phyloP scores from a whole-genome alignment of 2,797 vertebrate species.

The Artibeus jamaicensis region DNA sequence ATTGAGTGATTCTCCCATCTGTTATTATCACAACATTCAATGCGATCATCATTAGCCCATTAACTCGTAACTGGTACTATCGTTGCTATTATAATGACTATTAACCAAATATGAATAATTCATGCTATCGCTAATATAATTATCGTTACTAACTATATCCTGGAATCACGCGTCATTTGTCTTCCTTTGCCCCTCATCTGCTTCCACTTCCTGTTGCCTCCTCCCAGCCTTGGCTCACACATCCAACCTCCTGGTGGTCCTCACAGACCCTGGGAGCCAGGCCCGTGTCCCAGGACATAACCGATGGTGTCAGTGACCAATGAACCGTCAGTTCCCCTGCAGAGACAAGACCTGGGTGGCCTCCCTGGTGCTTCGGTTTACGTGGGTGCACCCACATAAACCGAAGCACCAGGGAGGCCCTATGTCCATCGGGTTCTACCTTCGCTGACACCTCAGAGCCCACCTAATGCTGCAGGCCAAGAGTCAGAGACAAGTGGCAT shows the following conservation, averaged over 20 bases:
- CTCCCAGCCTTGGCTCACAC: background rate
- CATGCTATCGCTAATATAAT: conserved; percentile 59
- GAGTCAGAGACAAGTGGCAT: background rate
- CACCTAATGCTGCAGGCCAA: background rate
- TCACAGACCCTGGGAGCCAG: background rate
- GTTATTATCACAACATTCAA: conserved; percentile 49
- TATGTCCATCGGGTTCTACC: background rate
- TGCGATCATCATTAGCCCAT: conserved; percentile 50
- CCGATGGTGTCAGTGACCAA: rapidly evolving
- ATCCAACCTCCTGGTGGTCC: background rate
- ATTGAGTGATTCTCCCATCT: background rate
- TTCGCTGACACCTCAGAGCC: background rate
- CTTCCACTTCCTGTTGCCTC: background rate
- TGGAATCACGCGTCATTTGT: conserved; percentile 1
- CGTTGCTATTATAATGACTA: conserved; percentile 42
- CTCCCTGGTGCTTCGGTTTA: rapidly evolving
- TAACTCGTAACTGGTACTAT: conserved; percentile 42
- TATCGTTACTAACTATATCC: conserved; percentile 40
- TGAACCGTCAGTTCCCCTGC: rapidly evolving
- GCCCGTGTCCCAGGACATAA: background rate
- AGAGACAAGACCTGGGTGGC: background rate
- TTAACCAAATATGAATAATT: conserved; percentile 68
- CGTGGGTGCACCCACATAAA: rapidly evolving
- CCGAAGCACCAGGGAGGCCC: background rate
- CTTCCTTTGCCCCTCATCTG: background rate